phyloP scores from a whole-genome alignment of 2,113 vertebrate species.

The Heterocephalus glaber region DNA sequence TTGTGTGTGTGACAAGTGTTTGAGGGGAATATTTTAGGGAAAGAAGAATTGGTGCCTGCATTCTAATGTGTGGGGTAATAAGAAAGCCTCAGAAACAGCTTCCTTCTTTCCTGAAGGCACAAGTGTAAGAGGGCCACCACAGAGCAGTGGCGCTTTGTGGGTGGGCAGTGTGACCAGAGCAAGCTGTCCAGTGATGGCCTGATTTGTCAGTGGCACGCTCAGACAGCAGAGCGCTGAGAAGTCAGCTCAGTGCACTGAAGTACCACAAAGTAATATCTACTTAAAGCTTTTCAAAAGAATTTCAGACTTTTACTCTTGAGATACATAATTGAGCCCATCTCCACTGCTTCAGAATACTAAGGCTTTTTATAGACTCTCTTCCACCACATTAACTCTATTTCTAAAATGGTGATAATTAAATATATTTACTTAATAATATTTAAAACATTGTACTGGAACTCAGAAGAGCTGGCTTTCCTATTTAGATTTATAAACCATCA shows the following conservation, averaged over 20 bases:
- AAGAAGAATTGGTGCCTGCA: not conserved
- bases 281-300: not conserved
- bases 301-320: not conserved
- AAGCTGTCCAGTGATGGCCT: not conserved
- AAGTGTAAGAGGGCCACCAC: not conserved
- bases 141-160: not conserved
- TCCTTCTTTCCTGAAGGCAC: not conserved
- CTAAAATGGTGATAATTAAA: constrained; percentile 36
- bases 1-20: not conserved
- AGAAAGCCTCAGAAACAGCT: not conserved
- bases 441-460: not conserved
- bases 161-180: not conserved
- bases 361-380: constrained; percentile 7
- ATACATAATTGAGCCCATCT: not conserved
- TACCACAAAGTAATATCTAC: not conserved
- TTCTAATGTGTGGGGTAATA: not conserved
- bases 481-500: not conserved
- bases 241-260: not conserved
- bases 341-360: not conserved
- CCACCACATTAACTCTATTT: not conserved
- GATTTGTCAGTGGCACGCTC: not conserved
- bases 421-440: not conserved
- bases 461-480: not conserved
- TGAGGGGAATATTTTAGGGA: not conserved
- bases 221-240: too few species aligned